Evolutionary conservation across 2,113 vertebrate species (phyloP).

Genomic region (Alectura lathami): DNA sequence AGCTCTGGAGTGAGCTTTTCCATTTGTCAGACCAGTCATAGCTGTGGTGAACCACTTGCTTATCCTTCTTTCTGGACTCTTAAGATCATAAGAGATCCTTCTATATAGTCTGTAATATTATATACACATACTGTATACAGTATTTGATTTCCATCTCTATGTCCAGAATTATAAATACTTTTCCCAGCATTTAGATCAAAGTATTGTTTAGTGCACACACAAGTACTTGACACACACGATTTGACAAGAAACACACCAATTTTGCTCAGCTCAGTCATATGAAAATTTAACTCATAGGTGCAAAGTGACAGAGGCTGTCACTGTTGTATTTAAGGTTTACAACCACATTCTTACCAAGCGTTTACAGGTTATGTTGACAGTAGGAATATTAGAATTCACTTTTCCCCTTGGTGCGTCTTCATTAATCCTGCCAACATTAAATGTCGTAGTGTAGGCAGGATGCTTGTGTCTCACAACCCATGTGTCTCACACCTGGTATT

Average conservation of each 20-base stretch:
- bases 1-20: slow-evolving; percentile 42
- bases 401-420: background rate
- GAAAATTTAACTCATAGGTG: background rate
- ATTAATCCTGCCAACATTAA: background rate
- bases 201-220: background rate
- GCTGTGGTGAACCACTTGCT: background rate
- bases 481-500: background rate
- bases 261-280: slow-evolving; percentile 15
- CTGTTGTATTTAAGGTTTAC: background rate
- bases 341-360: background rate
- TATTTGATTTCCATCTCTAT: background rate
- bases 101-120: slow-evolving; percentile 5
- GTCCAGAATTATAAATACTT: background rate
- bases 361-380: background rate
- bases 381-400: background rate
- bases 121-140: background rate
- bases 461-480: background rate
- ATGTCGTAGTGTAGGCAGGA: background rate
- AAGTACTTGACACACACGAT: background rate
- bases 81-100: background rate
- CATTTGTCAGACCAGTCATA: slow-evolving; percentile 12
- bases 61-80: background rate
- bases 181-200: slow-evolving; percentile 56
- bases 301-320: background rate
- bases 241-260: slow-evolving; percentile 16